These are phyloP conservation scores for Gibbula magus DNA, from an alignment of 2,888 invertebrate genomes.

Conservation along the genomic window DNA sequence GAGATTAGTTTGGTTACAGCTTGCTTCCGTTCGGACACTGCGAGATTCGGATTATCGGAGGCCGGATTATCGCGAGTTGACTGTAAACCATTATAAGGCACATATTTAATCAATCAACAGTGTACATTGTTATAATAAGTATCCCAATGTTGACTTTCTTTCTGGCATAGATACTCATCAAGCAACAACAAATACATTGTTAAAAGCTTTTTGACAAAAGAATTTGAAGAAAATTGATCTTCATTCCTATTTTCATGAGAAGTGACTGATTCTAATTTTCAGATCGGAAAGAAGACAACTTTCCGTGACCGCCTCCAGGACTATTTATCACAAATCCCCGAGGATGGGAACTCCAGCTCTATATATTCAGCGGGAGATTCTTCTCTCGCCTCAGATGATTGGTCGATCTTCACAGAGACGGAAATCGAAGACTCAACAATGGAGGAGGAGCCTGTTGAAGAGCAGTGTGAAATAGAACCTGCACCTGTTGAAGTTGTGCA, in stretches of 20 bases:
- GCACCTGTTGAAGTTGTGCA: not conserved
- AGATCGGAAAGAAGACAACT: constrained; percentile 49
- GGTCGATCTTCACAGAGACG: not conserved
- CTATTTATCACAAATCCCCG: constrained; percentile 32
- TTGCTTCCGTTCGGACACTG: too few relatives aligned
- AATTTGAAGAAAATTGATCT: not conserved
- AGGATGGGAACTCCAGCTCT: constrained; percentile 15
- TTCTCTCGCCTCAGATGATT: not conserved
- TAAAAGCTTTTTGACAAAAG: too few relatives aligned
- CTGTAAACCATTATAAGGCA: too few relatives aligned
- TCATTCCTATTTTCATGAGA: constrained; percentile 1
- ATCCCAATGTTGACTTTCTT: not conserved
- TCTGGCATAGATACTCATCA: not conserved
- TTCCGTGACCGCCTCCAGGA: constrained; percentile 46
- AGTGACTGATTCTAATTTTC: not conserved
- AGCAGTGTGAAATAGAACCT: not conserved
- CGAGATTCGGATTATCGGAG: too few relatives aligned
- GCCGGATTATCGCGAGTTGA: too few relatives aligned
- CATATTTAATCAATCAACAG: not conserved
- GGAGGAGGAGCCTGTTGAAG: not conserved
- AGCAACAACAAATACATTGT: not conserved
- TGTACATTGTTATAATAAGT: not conserved
- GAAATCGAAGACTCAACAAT: not conserved
- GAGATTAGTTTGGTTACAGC: too few relatives aligned
- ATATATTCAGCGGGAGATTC: not conserved